phyloP scores from a whole-genome alignment of 2,113 vertebrate species.

The Oryzias celebensis region DNA sequence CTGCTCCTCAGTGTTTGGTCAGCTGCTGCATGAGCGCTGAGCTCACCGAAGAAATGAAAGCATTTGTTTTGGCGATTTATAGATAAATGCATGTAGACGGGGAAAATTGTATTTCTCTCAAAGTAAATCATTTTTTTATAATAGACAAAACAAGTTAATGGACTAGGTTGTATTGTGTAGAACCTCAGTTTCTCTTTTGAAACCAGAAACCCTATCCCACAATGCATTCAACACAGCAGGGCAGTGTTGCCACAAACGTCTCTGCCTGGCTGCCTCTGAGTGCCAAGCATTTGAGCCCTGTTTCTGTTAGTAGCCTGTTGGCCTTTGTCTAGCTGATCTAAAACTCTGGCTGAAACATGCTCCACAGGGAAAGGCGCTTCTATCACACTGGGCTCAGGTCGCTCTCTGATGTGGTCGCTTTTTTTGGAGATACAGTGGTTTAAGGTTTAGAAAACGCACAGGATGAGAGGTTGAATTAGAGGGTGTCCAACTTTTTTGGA shows the following conservation, averaged over 20 bases:
- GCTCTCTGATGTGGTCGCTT: slow-evolving; percentile 37
- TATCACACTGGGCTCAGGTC: slow-evolving; percentile 44
- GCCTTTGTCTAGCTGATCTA: slow-evolving; percentile 61
- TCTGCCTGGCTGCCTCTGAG: slow-evolving; percentile 41
- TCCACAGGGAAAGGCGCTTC: slow-evolving; percentile 42
- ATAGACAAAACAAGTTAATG: too few relatives aligned
- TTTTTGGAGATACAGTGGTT: slow-evolving; percentile 23
- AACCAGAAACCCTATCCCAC: slow-evolving; percentile 45
- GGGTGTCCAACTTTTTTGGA: slow-evolving; percentile 10
- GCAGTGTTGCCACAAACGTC: slow-evolving; percentile 58
- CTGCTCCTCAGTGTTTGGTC: slow-evolving; percentile 62
- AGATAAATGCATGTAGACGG: too few relatives aligned
- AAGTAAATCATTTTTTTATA: too few relatives aligned
- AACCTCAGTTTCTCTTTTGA: slow-evolving; percentile 21
- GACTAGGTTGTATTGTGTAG: background rate
- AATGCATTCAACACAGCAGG: slow-evolving; percentile 48
- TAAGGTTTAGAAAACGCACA: slow-evolving; percentile 28
- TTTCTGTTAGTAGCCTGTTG: slow-evolving; percentile 38
- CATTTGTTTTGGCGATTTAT: too few relatives aligned
- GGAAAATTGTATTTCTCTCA: too few relatives aligned
- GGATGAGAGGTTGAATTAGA: slow-evolving; percentile 3
- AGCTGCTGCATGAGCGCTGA: slow-evolving; percentile 63
- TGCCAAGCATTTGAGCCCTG: slow-evolving; percentile 66
- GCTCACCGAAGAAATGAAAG: slow-evolving; percentile 37
- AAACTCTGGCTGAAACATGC: slow-evolving; percentile 33